Evolutionary conservation across 2,888 invertebrate genomes (phyloP).

Genomic region (Lomographa bimaculata): DNA sequence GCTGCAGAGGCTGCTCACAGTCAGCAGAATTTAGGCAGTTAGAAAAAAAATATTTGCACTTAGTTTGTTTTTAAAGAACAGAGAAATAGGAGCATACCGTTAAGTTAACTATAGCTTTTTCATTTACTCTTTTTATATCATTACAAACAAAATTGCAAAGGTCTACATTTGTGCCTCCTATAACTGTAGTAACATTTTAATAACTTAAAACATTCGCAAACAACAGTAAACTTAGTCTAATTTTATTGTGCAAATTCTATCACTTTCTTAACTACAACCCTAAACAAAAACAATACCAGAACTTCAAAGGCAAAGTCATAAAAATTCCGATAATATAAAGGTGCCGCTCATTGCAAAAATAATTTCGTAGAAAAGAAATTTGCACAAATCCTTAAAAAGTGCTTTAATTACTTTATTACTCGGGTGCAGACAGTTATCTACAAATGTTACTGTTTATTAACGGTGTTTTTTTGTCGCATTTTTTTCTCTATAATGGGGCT

Average conservation of each 20-base stretch:
- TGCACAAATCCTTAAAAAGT: constrained; percentile 54
- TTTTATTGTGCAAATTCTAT: constrained; percentile 26
- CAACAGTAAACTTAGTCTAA: constrained; percentile 5
- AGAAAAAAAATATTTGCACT: too few relatives aligned
- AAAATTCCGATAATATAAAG: constrained; percentile 36
- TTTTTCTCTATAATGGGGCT: constrained; percentile 25
- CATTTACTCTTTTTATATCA: too few relatives aligned
- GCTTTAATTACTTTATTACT: constrained; percentile 50
- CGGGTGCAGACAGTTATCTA: constrained; percentile 38
- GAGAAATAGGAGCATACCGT: too few relatives aligned
- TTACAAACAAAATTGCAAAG: too few relatives aligned
- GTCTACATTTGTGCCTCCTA: too few relatives aligned
- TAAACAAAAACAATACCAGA: constrained; percentile 35
- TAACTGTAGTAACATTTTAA: too few relatives aligned
- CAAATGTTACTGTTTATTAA: constrained; percentile 33
- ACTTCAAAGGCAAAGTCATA: constrained; percentile 9
- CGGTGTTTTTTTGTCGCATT: constrained; percentile 35
- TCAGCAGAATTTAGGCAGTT: too few relatives aligned
- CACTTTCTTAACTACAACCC: constrained; percentile 44
- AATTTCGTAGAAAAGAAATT: constrained; percentile 71
- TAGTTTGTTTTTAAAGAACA: too few relatives aligned
- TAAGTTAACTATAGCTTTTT: too few relatives aligned
- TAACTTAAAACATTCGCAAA: too few relatives aligned
- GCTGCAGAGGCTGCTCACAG: too few relatives aligned
- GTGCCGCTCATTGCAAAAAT: constrained; percentile 31